Evolutionary conservation across 2,888 invertebrate species (phyloP).

Genomic region (Gisinianus flammeolus): DNA sequence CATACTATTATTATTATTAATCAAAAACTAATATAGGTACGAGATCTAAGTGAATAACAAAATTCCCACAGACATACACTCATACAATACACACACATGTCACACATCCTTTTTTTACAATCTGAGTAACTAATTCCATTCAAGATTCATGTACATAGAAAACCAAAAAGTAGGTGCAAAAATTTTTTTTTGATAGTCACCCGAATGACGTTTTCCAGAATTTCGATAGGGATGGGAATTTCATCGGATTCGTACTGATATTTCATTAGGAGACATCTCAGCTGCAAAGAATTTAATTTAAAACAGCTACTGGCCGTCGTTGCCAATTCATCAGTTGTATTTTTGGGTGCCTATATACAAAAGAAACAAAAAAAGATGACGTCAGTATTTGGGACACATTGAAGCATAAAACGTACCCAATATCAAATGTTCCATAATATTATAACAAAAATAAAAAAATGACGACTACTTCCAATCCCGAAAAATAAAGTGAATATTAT

Average conservation of each 20-base stretch:
- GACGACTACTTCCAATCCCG: too few species aligned
- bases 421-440: too few species aligned
- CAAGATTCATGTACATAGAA: neutral
- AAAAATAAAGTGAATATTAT: too few species aligned
- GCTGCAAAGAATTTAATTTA: slow-evolving; percentile 94
- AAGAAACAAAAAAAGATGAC: slow-evolving; percentile 24
- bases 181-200: slow-evolving; percentile 60
- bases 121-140: neutral
- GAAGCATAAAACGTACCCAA: too few species aligned
- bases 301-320: slow-evolving; percentile 91
- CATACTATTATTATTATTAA: too few species aligned
- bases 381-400: too few species aligned
- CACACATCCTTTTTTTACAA: neutral
- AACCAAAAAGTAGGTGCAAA: neutral
- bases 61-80: too few species aligned
- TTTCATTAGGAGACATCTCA: slow-evolving; percentile 81
- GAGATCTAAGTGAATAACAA: too few species aligned
- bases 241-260: slow-evolving; percentile 72
- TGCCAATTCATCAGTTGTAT: slow-evolving; percentile 84
- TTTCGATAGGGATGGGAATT: slow-evolving; percentile 68
- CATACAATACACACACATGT: too few species aligned
- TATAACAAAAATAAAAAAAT: too few species aligned
- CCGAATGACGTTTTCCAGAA: slow-evolving; percentile 69
- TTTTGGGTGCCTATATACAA: slow-evolving; percentile 73
- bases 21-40: too few species aligned